Percentiles rank a stretch among this genome's conserved stretches.
These are phyloP conservation scores for Irena cyanogastra DNA, from an alignment of 2,113 vertebrate genomes.

Conservation along the genomic window DNA sequence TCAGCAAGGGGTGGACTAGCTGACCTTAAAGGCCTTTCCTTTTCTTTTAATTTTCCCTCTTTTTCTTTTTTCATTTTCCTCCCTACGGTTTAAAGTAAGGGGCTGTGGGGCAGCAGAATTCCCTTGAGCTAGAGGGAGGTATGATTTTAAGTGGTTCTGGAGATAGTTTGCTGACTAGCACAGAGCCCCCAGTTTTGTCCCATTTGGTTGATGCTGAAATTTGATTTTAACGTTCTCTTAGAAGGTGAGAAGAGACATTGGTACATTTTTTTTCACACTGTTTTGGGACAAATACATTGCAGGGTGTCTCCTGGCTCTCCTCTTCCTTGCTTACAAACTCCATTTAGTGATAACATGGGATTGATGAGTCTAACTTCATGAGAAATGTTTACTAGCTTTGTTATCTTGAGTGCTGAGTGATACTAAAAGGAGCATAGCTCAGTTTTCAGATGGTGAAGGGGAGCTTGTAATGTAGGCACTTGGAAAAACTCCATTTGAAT, in stretches of 20 bases:
- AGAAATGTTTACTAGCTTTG: background rate
- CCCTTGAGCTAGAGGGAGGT: background rate
- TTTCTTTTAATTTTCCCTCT: background rate
- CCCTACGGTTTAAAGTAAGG: background rate
- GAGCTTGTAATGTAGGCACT: background rate
- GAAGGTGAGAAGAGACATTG: background rate
- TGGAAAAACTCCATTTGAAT: slow-evolving; percentile 35
- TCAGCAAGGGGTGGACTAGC: slow-evolving; percentile 32
- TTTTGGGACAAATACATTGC: background rate
- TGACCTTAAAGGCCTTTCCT: slow-evolving; percentile 29
- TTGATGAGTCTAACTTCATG: background rate
- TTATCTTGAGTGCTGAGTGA: background rate
- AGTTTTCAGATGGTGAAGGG: background rate
- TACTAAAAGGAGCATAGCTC: background rate
- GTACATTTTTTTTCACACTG: background rate
- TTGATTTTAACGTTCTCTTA: background rate
- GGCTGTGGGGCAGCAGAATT: background rate
- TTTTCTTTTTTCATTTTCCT: background rate
- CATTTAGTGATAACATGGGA: background rate
- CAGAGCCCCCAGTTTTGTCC: background rate
- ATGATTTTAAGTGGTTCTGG: slow-evolving; percentile 15
- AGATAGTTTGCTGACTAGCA: background rate
- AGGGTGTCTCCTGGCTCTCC: background rate
- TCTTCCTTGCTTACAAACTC: background rate
- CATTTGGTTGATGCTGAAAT: background rate